Evolutionary conservation across 2,888 invertebrate genomes (phyloP), one percentile per base, ranked within the genome.

Genomic region (Helobdella robusta): DNA sequence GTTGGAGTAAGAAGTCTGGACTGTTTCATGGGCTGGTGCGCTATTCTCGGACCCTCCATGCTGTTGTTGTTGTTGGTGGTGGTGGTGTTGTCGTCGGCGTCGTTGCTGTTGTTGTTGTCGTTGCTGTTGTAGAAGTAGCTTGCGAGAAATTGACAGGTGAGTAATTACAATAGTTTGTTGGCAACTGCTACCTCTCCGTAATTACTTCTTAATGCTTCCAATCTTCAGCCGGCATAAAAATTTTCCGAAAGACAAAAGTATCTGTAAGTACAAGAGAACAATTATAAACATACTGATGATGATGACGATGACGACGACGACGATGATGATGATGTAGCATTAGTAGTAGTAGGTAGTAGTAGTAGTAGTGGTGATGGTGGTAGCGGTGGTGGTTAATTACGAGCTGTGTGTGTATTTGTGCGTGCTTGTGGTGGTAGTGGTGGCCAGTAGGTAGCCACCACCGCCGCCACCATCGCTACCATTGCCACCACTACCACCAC

Each of bases 1-100:
- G 25, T 56, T 6, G 56, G 56, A 2, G 56, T 28, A 28, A 56
- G 56, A 32, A 56, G 56, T 30, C 56, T 56, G 28, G 56, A 56
- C 28, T 56, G 56, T 32, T 30, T 56, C 28, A n/a, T 28, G 28
- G n/a, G 11, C n/a, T 28, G 56, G 32, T 30, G 56, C 32, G 56
- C 28, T 48, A 25, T 23, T 25, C 20, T 48, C 3, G 20, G 20
- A n/a, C n/a, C 25, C 23, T 23, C n/a, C 23, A 48, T 48, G 48
- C 20, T 48, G 48, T 23, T 2, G 48, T 23, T 18, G 48, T 23
- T 48, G 48, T 23, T 30, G 20, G 56, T n/a, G n/a, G 11, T 25
- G 56, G 56, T 30, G 32, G 56, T 56, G 56, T 30, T 48, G 48
- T 23, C 48, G 25, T 48, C 3, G 20, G 20, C 25, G 48, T 23